Evolutionary conservation across 1,140 invertebrate genomes (phyloP), one percentile per base, ranked within the genome.

Genomic region (Drosophila takahashii): DNA sequence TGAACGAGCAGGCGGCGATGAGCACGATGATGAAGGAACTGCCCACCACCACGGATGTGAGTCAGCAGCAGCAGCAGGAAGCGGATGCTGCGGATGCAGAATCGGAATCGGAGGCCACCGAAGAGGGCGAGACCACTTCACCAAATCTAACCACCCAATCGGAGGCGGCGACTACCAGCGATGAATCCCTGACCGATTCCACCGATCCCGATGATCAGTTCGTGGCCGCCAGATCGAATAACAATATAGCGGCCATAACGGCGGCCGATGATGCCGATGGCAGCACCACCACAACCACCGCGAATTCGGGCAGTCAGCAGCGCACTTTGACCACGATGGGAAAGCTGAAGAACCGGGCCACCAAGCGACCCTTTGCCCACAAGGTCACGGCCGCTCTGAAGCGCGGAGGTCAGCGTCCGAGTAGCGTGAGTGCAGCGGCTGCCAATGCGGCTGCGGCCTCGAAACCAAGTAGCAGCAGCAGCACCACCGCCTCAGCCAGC

Each of bases 161-260:
- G 7, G 75, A 78, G 15, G 50, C 56, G 0, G 39, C 64, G 0
- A 90, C 86, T 1, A 90, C 87, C 15, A 91, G 87, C 10, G 69
- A 57, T 1, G 84, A 90, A 44, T 39, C 75, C 0, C 51, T 89
- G 0, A 91, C 90, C 29, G 86, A 89, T 54, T 81, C 90, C 64
- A 91, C 90, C 48, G 81, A 91, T 66, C 36, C 71, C 13, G 87
- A 90, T 27, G 90, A 92, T 66, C 90, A 92, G 39, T 90, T 92
- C 56, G 90, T 92, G 44, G 90, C 90, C 5, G 90, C 90, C 6
- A 72, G 90, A 37, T 91, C 90, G 6, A 90, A 90, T 36, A 92
- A 92, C 39, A 90, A 90, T 39, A 90, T 91, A 32, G 83, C 86
- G 3, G 90, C 90, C 2, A 91, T 84, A n/a, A 90, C 90, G 6